Conservation (phyloP, 2,113 vertebrate species). For the Dasypus novemcinctus region DNA sequence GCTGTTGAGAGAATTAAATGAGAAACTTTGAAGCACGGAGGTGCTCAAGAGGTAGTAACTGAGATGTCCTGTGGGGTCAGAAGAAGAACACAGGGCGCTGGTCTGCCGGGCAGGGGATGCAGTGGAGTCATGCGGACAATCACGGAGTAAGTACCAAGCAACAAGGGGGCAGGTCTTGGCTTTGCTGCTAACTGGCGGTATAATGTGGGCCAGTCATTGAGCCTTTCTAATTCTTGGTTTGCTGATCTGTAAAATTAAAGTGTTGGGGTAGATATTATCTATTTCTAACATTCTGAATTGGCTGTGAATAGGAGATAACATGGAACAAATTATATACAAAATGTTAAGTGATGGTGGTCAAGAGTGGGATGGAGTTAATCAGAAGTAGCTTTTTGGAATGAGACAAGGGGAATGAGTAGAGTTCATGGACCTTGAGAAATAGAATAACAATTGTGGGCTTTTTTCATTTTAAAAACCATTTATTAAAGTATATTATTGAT, state of each 20-base stretch:
- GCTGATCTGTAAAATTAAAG: conserved; percentile 56
- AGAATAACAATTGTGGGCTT: neutral
- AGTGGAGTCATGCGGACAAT: neutral
- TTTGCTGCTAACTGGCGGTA: neutral
- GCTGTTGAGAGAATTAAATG: conserved; percentile 34
- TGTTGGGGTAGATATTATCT: neutral
- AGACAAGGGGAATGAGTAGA: neutral
- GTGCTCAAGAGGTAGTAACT: neutral
- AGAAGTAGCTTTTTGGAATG: conserved; percentile 22
- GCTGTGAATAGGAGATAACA: neutral
- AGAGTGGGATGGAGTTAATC: conserved; percentile 5
- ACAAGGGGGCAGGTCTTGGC: neutral
- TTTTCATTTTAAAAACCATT: no score
- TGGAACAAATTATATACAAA: conserved; percentile 12
- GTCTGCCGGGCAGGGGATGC: neutral
- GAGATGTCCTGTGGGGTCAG: neutral
- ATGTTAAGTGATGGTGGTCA: neutral
- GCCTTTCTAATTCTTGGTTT: conserved; percentile 53
- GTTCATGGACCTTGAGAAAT: conserved; percentile 16
- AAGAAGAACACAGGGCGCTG: neutral
- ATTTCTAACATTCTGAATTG: conserved; percentile 24
- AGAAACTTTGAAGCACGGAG: neutral
- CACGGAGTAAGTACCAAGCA: conserved; percentile 1
- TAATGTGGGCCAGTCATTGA: neutral
- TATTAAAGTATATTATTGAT: no score